Base-by-base conservation (phyloP, 2,797 vertebrate genomes). In the Aldrovandia affinis region DNA sequence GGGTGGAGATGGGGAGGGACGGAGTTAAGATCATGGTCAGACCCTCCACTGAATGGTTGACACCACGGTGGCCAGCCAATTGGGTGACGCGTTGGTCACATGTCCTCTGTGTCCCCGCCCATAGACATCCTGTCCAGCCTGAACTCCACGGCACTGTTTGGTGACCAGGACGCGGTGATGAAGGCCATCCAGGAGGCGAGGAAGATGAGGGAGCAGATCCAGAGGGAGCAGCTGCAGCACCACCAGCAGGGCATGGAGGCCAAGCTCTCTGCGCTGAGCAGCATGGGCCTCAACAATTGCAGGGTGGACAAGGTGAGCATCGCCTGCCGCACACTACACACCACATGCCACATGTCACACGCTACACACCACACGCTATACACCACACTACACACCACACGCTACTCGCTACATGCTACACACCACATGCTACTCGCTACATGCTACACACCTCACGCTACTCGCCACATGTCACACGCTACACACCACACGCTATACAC, bases 131-230 rank as follows among this genome's bases (percentile, higher is more conserved):
- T 99, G 91, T 99, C 98, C 93, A 99, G 97, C 95, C 97, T 99
- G 92, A 99, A 98, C 95, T 98, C 98, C 86, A 97, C 98, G 12
- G 97, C 97, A 33, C 94, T 99, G 65, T 99, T 99, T 85, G 98
- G 98, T 92, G 98, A 99, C 96, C 98, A 99, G 96, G 98, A 99
- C 22, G 97, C 98, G 7, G 98, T 99, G 91, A 97, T 99, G 98
- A 99, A 99, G 95, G 98, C 98, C 91, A 99, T 99, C 92, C 98
- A 99, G 86, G 98, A 99, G 93, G 98, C 98, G 68, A 94, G 98
- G 85, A 99, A 98, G 93, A 98, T 99, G 97, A 95, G 98, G 93
- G 97, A 99, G 91, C 97, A 99, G 93, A 97, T 99, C 91, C 98
- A 98, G 92, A 93, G 97, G 83, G 97, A 98, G 93, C 97, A 98